Conservation (phyloP, 1,140 invertebrate species). For the Sinonovacula constricta region DNA sequence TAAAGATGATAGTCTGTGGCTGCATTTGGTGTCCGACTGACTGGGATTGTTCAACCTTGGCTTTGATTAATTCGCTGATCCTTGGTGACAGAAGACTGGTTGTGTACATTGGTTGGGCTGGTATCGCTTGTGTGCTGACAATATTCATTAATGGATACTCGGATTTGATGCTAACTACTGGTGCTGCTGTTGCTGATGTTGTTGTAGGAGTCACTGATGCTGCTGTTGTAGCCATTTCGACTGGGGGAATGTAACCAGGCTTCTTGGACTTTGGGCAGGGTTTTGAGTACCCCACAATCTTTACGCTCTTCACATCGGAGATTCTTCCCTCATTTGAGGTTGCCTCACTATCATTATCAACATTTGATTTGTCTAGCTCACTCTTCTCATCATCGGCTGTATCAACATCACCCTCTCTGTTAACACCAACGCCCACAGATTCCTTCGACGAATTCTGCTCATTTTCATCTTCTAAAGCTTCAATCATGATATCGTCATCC, state of each 20-base stretch:
- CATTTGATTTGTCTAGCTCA: constrained; percentile 14
- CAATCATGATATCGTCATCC: too few relatives aligned
- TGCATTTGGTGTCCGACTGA: background rate
- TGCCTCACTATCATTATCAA: background rate
- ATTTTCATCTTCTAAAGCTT: too few relatives aligned
- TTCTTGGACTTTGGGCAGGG: constrained; percentile 50
- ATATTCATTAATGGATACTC: too few relatives aligned
- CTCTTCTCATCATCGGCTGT: constrained; percentile 16
- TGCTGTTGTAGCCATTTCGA: background rate
- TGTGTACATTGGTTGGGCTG: background rate
- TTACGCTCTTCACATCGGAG: constrained; percentile 14
- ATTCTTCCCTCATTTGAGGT: constrained; percentile 27
- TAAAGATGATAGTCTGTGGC: too few relatives aligned
- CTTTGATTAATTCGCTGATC: constrained; percentile 50
- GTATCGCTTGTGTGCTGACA: too few relatives aligned
- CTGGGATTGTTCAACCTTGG: constrained; percentile 42
- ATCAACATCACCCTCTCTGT: constrained; percentile 34
- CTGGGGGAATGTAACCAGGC: constrained; percentile 35
- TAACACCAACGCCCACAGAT: constrained; percentile 47
- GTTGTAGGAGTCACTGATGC: too few relatives aligned
- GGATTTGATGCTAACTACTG: too few relatives aligned
- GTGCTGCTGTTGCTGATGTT: too few relatives aligned
- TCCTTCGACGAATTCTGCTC: constrained; percentile 48
- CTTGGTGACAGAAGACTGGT: constrained; percentile 24
- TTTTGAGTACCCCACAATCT: constrained; percentile 18